Evolutionary conservation across 1,140 invertebrate genomes (phyloP).

Genomic region (Drosophila ananassae): DNA sequence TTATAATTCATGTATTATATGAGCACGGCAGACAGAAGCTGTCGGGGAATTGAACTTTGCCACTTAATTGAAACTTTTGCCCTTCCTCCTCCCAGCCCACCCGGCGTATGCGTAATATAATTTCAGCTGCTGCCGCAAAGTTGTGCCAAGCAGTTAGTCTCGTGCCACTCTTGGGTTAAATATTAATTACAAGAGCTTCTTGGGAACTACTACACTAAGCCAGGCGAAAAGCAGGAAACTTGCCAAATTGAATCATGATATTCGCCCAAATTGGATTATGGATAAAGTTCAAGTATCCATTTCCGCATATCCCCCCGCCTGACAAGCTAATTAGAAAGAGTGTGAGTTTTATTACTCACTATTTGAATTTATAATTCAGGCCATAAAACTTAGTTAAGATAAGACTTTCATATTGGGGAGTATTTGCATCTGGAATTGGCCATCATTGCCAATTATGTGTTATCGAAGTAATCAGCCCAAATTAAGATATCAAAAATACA

Average conservation of each 20-base stretch:
- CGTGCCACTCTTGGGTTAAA: conserved; percentile 29
- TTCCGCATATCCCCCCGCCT: background rate
- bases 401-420: no score
- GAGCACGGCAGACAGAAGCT: conserved; percentile 14
- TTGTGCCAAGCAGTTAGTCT: conserved; percentile 40
- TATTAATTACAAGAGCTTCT: conserved; percentile 44
- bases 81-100: background rate
- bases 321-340: background rate
- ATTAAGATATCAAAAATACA: background rate
- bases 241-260: conserved; percentile 4
- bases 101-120: conserved; percentile 42
- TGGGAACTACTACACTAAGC: conserved; percentile 32
- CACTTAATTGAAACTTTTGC: conserved; percentile 50
- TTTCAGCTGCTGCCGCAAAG: conserved; percentile 34
- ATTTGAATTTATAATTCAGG: background rate
- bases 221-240: background rate
- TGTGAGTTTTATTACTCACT: background rate
- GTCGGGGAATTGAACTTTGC: conserved; percentile 45
- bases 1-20: conserved; percentile 18
- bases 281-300: background rate
- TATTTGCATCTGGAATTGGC: background rate
- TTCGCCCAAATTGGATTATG: background rate
- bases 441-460: no score
- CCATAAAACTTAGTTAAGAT: background rate
- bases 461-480: background rate